Conservation (phyloP, 2,888 invertebrate species). For the Orchesella flavescens region DNA sequence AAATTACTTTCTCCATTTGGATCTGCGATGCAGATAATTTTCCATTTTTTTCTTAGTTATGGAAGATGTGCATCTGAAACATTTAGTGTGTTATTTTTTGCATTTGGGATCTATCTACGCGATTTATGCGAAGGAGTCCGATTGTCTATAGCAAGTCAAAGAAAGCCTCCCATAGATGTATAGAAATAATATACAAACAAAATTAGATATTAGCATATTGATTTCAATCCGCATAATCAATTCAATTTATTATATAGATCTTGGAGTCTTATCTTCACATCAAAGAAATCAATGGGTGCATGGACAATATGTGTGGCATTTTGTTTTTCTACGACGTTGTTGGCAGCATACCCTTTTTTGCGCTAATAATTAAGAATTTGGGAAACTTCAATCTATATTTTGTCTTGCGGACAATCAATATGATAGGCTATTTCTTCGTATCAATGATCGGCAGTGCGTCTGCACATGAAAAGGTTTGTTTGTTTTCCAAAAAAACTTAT, state of each 20-base stretch:
- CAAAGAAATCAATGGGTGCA: constrained; percentile 10
- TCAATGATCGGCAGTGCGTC: constrained; percentile 35
- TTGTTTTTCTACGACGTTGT: constrained; percentile 7
- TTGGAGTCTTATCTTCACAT: constrained; percentile 3
- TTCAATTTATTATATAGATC: no score
- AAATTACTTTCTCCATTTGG: constrained; percentile 25
- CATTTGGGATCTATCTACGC: constrained; percentile 24
- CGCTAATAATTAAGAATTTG: not conserved
- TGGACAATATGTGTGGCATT: constrained; percentile 12
- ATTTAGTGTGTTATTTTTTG: constrained; percentile 7
- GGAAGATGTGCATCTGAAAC: not conserved
- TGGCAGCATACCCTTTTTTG: constrained; percentile 31
- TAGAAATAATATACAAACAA: no score
- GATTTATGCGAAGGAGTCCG: constrained; percentile 17
- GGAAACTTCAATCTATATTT: not conserved
- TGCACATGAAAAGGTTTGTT: constrained; percentile 37
- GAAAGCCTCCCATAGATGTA: not conserved
- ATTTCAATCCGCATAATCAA: no score
- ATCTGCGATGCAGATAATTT: not conserved
- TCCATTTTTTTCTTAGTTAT: constrained; percentile 3
- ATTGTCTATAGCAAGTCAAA: not conserved
- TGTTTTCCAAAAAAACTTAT: no score
- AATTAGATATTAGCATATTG: no score
- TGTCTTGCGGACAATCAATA: not conserved
- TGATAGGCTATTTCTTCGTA: not conserved